Base-by-base conservation (phyloP, 2,113 vertebrate species). In the Clarias gariepinus region DNA sequence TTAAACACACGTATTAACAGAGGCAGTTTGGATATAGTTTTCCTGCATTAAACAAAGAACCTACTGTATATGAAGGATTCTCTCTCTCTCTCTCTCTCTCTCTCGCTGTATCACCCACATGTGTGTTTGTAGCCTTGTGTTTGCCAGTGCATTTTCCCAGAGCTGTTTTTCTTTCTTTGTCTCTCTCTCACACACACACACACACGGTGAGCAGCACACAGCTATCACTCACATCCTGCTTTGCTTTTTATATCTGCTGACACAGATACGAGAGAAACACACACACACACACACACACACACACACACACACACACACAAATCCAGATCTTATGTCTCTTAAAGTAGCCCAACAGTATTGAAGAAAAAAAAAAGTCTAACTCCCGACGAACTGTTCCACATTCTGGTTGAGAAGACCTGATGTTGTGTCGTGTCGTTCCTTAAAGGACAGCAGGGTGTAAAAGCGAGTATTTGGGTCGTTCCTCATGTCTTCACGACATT, bases 141-240 rank as follows among this genome's bases (percentile, higher is more conserved):
- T 28, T 78, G 25, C 76, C 76, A 57, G 5, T 78, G 76, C 1
- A 2, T 57, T 78, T 76, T 76, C 36, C 41, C 73, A 52, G 73
- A 71, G 11, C 8, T 71, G 36, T 71, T 71, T 69, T 69, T 9
- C 3, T 30, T 30, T 30, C 19, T 9, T 21, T 58, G 57, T 58
- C 0, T 58, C 2, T 18, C 12, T 18, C 12, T 18, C 36, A 74
- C 28, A 71, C 68, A 71, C 68, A 71, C 71, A 73, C 33, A 41
- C 33, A 76, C 36, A 55, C 12, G 28, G 5, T 4, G 21, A 53
- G 68, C 64, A 36, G 28, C 47, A n/a, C 74, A 77, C 41, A 78
- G 52, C 52, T 30, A 78, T 78, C 76, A 78, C 4, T 78, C 76
- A 78, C 52, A 78, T 78, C 53, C 76, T 78, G 53, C 76, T 30